Evolutionary conservation across 2,797 vertebrate species (phyloP).

Genomic region (Sus cebifrons): DNA sequence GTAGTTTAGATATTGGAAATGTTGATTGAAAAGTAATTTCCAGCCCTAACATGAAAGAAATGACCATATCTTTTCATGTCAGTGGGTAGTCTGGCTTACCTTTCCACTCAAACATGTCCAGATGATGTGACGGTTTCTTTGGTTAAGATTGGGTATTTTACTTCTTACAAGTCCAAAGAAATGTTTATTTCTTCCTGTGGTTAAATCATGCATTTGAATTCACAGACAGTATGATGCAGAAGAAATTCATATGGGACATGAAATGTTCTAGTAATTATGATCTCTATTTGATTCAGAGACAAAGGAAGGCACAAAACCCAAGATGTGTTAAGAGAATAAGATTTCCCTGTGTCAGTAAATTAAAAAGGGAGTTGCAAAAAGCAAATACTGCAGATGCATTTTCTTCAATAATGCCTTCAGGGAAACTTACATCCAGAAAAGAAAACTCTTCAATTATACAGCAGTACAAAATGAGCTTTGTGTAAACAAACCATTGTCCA

Average conservation of each 20-base stretch:
- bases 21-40: slow-evolving; percentile 67
- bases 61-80: slow-evolving; percentile 32
- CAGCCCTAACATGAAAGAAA: slow-evolving; percentile 48
- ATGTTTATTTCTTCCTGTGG: slow-evolving; percentile 67
- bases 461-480: slow-evolving; percentile 58
- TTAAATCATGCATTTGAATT: slow-evolving; percentile 61
- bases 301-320: slow-evolving; percentile 33
- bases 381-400: slow-evolving; percentile 51
- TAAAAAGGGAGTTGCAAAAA: slow-evolving; percentile 52
- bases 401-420: slow-evolving; percentile 68
- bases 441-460: slow-evolving; percentile 64
- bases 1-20: slow-evolving; percentile 59
- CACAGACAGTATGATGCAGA: not conserved
- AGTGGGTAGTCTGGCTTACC: slow-evolving; percentile 23
- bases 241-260: slow-evolving; percentile 56
- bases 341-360: slow-evolving; percentile 68
- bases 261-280: slow-evolving; percentile 61
- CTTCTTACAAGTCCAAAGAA: slow-evolving; percentile 67
- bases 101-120: slow-evolving; percentile 51
- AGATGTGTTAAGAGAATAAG: slow-evolving; percentile 67
- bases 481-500: slow-evolving; percentile 74
- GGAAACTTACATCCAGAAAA: slow-evolving; percentile 59
- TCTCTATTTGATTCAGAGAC: slow-evolving; percentile 58
- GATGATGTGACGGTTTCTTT: slow-evolving; percentile 39
- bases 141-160: slow-evolving; percentile 9